Evolutionary conservation across 2,797 vertebrate species (phyloP), one percentile per base, ranked within the genome.

Genomic region (Enteromius viviparus): DNA sequence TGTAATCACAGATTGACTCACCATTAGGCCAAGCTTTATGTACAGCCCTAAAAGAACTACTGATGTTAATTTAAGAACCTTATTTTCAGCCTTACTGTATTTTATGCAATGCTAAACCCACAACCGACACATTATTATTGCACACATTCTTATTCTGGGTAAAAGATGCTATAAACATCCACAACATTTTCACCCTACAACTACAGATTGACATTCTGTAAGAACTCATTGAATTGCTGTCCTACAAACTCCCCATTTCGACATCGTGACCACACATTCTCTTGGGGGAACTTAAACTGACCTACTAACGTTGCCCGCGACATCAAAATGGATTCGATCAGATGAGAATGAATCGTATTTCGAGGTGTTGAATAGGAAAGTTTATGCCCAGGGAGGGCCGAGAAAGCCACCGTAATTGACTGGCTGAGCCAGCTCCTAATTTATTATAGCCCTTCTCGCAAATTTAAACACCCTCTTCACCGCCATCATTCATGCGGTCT

Each of bases 381-480:
- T 68, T 71, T 26, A 7, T 47, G 23, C 53, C 17, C 37, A 71
- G 70, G 53, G 66, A 72, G 32, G 47, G n/a, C 14, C 53, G 6
- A 69, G 5, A 80, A 55, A 21, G n/a, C 65, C 10, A n/a, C 23
- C 15, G 17, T 29, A 69, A 80, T 69, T 69, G 66, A 70, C 37
- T 62, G 53, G 12, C 40, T 62, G 79, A 81, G 40, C 19, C 23
- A 72, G 55, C 10, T 11, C 37, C 23, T 71, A 49, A 81, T 71
- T 71, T 72, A 81, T 81, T 49, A 74, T 7, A 19, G 53, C n/a
- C 12, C 17, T 9, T 64, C 42, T 12, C 29, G 7, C 55, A 21
- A 64, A 74, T 81, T 74, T 74, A 74, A 81, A 65, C 68, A 74
- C 26, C 26, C 58, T 81, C 65, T 55, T 69, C 47, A 37, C 37